Conservation (phyloP, 2,797 vertebrate genomes). For the Nannoperca obscura region DNA sequence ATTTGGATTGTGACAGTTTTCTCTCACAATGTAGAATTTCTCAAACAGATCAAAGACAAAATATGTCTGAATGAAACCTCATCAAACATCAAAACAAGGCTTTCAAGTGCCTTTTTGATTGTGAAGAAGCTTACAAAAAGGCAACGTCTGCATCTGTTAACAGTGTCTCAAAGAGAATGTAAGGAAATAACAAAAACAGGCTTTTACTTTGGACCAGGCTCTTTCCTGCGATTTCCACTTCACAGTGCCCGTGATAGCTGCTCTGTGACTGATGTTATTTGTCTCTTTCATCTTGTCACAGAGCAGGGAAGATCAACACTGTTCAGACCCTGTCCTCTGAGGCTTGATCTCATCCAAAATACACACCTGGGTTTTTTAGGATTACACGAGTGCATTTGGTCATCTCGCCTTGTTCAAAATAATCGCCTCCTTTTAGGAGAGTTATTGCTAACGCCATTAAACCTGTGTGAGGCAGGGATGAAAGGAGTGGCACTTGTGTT, state of each 20-base stretch:
- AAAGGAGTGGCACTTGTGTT: conserved; percentile 77
- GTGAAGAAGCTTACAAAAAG: conserved; percentile 57
- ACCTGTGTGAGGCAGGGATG: conserved; percentile 71
- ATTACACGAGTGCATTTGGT: conserved; percentile 59
- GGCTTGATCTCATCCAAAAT: conserved; percentile 74
- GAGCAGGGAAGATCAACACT: conserved; percentile 66
- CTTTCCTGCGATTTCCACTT: conserved; percentile 78
- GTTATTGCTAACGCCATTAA: conserved; percentile 75
- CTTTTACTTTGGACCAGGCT: conserved; percentile 54
- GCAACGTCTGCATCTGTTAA: conserved; percentile 55
- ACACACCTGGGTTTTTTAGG: conserved; percentile 69
- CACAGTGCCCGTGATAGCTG: conserved; percentile 70
- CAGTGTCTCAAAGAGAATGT: conserved; percentile 65
- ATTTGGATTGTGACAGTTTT: conserved; percentile 70
- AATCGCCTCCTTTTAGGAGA: conserved; percentile 69
- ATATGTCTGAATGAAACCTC: conserved; percentile 73
- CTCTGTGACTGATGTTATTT: conserved; percentile 76
- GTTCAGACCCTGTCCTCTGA: conserved; percentile 53
- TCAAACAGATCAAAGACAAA: conserved; percentile 72
- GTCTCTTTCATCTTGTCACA: conserved; percentile 79
- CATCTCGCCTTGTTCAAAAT: conserved; percentile 62
- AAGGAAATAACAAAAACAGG: conserved; percentile 68
- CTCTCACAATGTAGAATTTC: conserved; percentile 60
- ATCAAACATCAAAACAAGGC: conserved; percentile 71
- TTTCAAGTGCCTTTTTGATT: conserved; percentile 72